Evolutionary conservation across 2,888 invertebrate genomes (phyloP), one percentile per base, ranked within the genome.

Genomic region (Nemurella pictetii): DNA sequence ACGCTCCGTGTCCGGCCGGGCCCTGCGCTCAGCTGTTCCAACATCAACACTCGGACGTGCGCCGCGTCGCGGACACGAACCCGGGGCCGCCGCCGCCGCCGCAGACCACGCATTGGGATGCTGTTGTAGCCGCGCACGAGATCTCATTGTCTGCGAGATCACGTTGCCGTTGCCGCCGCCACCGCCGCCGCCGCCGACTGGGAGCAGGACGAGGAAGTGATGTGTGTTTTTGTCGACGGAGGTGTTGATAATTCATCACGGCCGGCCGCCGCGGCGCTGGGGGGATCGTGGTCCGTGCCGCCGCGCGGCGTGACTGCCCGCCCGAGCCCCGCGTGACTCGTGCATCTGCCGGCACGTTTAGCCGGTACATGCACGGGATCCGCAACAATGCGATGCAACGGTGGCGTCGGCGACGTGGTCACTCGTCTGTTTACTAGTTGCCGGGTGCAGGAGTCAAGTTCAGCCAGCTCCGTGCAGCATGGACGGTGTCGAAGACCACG

Each of bases 221-320:
- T 80, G 80, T 80, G 80, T 80, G 80, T 80, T 80, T 80, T 80
- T 80, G 80, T n/a, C 36, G 28, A 27, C 25, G 26, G 36, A 35
- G 30, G 80, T 82, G 82, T 82, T 82, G 55, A 36, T 82, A 82
- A 82, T 82, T 82, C 82, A 82, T 82, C 82, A 82, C 82, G 82
- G 26, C 9, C 55, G 9, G 15, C 55, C 1, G 32, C 80, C 36
- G 5, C 73, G 73, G 0, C 75, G 75, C 29, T 15, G 77, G 5
- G 77, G 25, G n/a, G 25, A 20, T 25, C 36, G 36, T 75, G 0
- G 55, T 85, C 80, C 77, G 83, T 83, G 75, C 75, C 82, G 20
- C 32, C n/a, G 15, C 25, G 80, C 25, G n/a, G 73, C 84, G 26
- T 20, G 25, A 27, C 74, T 20, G 75, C 36, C 27, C 26, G 30